A percentile compares a stretch with the other conserved stretches of the same genome.
These are phyloP conservation scores for Regulus satrapa DNA, from an alignment of 2,113 vertebrate species.

Conservation along the genomic window DNA sequence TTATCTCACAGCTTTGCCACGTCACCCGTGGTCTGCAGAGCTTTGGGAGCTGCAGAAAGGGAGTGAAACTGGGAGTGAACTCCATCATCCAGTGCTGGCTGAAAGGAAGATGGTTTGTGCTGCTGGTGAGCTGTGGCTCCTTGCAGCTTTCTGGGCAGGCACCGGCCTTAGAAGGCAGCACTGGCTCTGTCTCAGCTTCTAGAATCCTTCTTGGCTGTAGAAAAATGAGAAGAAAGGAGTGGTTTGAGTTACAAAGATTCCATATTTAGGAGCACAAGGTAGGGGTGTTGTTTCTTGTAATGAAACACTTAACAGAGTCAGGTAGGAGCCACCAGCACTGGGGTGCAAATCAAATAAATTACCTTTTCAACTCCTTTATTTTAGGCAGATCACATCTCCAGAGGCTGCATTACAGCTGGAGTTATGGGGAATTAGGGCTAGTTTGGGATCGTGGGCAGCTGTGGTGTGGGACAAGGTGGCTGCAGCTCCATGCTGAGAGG, in stretches of 20 bases:
- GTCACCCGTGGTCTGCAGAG: fast-evolving
- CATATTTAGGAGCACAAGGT: fast-evolving
- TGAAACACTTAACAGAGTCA: neutral
- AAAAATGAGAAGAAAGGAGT: neutral
- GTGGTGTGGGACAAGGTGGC: neutral
- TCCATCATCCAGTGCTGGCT: fast-evolving
- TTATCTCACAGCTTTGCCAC: neutral
- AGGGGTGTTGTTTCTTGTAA: neutral
- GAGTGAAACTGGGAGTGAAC: neutral
- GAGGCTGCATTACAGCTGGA: neutral
- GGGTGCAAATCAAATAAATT: neutral
- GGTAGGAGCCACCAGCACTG: neutral
- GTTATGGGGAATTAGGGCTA: neutral
- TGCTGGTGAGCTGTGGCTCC: fast-evolving
- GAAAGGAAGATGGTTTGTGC: neutral
- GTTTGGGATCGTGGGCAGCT: neutral
- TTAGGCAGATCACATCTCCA: neutral
- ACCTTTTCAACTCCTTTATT: neutral
- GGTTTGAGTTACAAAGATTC: neutral
- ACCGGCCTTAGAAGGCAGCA: neutral
- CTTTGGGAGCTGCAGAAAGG: neutral
- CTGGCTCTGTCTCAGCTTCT: neutral
- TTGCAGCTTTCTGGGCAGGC: neutral
- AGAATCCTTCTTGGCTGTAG: neutral
- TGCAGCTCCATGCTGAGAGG: neutral